Percentiles rank a stretch among this genome's conserved stretches.
These are phyloP conservation scores for Oscheius onirici DNA, from an alignment of 2,888 invertebrate genomes.

Conservation along the genomic window DNA sequence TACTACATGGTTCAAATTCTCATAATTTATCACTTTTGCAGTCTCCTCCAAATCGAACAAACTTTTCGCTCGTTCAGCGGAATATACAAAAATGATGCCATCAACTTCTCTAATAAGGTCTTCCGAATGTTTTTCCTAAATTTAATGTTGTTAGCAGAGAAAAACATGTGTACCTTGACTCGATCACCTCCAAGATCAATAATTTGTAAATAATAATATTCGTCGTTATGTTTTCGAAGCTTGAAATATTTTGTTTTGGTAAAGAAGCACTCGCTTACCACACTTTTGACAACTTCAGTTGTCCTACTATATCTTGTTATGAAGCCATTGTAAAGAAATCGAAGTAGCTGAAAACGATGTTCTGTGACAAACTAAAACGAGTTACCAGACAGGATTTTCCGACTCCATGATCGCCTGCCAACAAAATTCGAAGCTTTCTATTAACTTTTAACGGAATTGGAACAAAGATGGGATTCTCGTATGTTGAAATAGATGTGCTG, in stretches of 20 bases:
- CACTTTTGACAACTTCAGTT: conserved; percentile 20
- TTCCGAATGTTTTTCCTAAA: conserved; percentile 11
- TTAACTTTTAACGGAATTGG: background rate
- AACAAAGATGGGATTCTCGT: conserved; percentile 23
- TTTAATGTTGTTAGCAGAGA: too few species aligned
- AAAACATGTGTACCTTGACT: conserved; percentile 6
- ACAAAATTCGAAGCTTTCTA: conserved; percentile 7
- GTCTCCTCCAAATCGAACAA: background rate
- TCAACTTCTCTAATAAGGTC: conserved; percentile 11
- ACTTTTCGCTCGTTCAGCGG: background rate
- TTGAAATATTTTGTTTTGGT: background rate
- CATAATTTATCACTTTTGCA: conserved; percentile 2
- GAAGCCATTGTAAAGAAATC: conserved; percentile 23
- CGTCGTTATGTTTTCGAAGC: conserved; percentile 6
- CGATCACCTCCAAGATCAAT: conserved; percentile 30
- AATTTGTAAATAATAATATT: conserved; percentile 21
- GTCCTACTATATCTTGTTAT: conserved; percentile 28
- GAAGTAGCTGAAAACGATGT: background rate
- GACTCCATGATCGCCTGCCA: conserved; percentile 24
- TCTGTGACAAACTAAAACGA: too few species aligned
- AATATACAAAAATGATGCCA: conserved; percentile 27
- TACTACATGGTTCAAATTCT: conserved; percentile 17
- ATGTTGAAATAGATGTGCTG: conserved; percentile 17
- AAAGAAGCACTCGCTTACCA: conserved; percentile 16
- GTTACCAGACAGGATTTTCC: conserved; percentile 29